Evolutionary conservation across 1,140 invertebrate genomes (phyloP), one percentile per base, ranked within the genome.

Genomic region (Meloidogyne floridensis): DNA sequence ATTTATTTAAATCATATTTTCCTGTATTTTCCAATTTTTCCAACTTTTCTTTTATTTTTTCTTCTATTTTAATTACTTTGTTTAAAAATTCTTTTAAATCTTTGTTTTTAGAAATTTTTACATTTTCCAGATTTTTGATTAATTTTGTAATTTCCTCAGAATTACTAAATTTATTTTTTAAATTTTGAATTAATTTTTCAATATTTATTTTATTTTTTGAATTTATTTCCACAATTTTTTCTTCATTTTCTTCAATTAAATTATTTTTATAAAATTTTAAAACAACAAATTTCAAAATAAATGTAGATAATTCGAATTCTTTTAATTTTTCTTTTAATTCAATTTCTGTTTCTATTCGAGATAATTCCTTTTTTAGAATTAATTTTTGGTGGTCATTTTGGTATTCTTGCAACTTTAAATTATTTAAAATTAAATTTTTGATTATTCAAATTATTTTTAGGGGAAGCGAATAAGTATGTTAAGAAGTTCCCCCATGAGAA

Each of bases 271-370:
- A 11, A n/a, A n/a, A n/a, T 65, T 65, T 11, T 65, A n/a, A 18
- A 65, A 65, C n/a, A 65, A 65, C n/a, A 65, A n/a, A 65, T 65
- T 65, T 65, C 7, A 65, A 65, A n/a, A 65, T 4, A 65, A n/a
- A 65, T n/a, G n/a, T 65, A 13, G 15, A 65, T 6, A 65, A 15
- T 65, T n/a, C 7, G 18, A 15, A 65, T 65, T 65, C 59, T n/a
- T 65, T 65, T 65, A 65, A 65, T n/a, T 65, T 11, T n/a, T 65
- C n/a, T 65, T 65, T 65, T 65, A 65, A 65, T 65, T 65, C n/a
- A 65, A 65, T 65, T 65, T 15, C n/a, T n/a, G n/a, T 65, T n/a
- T 65, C 59, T n/a, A 65, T 18, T 65, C 15, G n/a, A 18, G 59
- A 65, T 4, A n/a, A 65, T 65, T 65, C 59, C 18, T 65, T n/a